Evolutionary conservation across 2,888 invertebrate genomes (phyloP), one percentile per base, ranked within the genome.

Genomic region (Conops quadrifasciatus): DNA sequence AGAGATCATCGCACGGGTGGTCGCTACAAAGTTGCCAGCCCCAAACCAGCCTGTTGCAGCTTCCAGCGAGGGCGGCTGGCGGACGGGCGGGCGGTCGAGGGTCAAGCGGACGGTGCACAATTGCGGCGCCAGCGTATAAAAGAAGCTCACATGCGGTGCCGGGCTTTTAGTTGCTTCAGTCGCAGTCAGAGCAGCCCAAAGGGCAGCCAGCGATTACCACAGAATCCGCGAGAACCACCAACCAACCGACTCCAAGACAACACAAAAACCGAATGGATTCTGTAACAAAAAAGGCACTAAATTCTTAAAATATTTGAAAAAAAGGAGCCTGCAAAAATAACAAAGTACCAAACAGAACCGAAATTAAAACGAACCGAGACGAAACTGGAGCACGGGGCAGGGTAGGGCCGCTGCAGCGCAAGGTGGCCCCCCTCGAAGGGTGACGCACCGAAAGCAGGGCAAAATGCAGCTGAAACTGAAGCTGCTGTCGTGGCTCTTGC

Each of bases 121-220:
- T 36, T 36, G 45, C 47, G 63, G 63, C 63, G 63, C 63, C 63
- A 63, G 19, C 72, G 75, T 82, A 82, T 82, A 82, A 82, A 82
- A 82, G 80, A 79, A n/a, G 75, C 76, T 76, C 76, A 75, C 75
- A 76, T 76, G 74, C 77, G 56, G 67, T 66, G 72, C 73, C 75
- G 68, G 78, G 81, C 81, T 82, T 82, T 83, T 81, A 83, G 83
- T 83, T 82, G 81, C 80, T 75, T 75, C 76, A 76, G 68, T 49
- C 60, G 43, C 78, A 77, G n/a, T n/a, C n/a, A 76, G 58, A 28
- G 24, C 28, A 15, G 58, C 5, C 58, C 1, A 36, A 36, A 36
- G 76, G 76, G 76, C 79, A 21, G 77, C 72, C 74, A 47, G 60
- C 70, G 64, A 49, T 62, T 74, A 74, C 26, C 69, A 71, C 19